Evolutionary conservation across 2,888 invertebrate genomes (phyloP).

Genomic region (Caenorhabditis auriculariae): DNA sequence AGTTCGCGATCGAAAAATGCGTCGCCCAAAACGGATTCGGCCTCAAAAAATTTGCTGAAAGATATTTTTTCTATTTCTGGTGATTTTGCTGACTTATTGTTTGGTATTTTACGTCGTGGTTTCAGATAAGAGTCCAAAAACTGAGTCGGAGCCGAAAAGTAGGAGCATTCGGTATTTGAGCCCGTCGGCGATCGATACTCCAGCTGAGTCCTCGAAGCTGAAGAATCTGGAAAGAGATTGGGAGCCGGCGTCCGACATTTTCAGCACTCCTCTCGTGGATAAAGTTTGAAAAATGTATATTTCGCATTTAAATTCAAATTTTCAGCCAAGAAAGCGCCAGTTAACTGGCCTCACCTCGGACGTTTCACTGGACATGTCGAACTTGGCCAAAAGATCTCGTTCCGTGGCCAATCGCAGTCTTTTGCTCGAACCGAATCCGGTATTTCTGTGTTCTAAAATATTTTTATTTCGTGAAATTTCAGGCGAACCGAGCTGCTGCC

Average conservation of each 20-base stretch:
- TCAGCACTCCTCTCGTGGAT: slow-evolving; percentile 7
- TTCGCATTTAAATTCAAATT: background rate
- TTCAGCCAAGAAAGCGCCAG: slow-evolving; percentile 24
- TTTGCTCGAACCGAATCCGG: slow-evolving; percentile 19
- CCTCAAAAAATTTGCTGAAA: slow-evolving; percentile 10
- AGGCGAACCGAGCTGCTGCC: background rate
- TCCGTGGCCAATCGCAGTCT: slow-evolving; percentile 14
- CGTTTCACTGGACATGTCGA: slow-evolving; percentile 10
- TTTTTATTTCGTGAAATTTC: background rate
- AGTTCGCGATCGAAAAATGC: background rate
- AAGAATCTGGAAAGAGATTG: slow-evolving; percentile 14
- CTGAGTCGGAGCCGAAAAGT: background rate
- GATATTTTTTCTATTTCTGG: slow-evolving; percentile 9
- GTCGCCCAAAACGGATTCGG: slow-evolving; percentile 6
- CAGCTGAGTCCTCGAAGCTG: too few species aligned
- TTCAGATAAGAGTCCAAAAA: background rate
- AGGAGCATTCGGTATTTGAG: slow-evolving; percentile 15
- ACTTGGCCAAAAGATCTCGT: slow-evolving; percentile 14
- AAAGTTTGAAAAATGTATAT: slow-evolving; percentile 2
- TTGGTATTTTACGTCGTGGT: background rate
- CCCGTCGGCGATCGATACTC: slow-evolving; percentile 9
- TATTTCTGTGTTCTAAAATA: background rate
- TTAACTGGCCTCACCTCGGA: slow-evolving; percentile 16
- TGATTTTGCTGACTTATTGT: background rate
- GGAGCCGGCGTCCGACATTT: slow-evolving; percentile 18